Base-by-base conservation (phyloP, 2,888 invertebrate species). In the Anorthoa munda region DNA sequence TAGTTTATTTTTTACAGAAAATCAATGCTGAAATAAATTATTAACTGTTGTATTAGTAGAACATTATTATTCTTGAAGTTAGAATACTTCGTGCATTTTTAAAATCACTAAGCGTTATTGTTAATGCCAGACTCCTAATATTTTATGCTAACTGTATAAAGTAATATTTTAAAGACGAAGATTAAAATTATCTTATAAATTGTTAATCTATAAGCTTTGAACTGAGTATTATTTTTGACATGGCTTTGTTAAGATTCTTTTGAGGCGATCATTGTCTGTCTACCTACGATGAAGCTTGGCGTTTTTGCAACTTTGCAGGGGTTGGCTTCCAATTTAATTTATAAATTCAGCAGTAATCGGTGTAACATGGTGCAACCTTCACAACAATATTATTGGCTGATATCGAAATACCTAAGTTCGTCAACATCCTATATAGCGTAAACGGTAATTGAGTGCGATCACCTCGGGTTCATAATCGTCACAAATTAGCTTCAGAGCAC, bases 81-180 rank as follows among this genome's bases (percentile, higher is more conserved):
- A 4, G 4, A 26, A 18, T 23, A 56, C 4, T n/a, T 58, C 15
- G 17, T 39, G 12, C 11, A 67, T 71, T 69, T 64, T 69, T 71
- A 39, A 56, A 67, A 68, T 68, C 9, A 48, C 48, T 66, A 15
- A 23, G 31, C 23, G 2, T 39, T 4, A 50, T 48, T 67, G 9
- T 46, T 9, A 15, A 17, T 7, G 3, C n/a, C 5, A 46, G 46
- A n/a, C 12, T 23, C 67, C 11, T 69, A 65, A 71, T 71, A 48
- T 56, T 68, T 48, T 56, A 56, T 56, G 48, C 56, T 71, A 18
- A 48, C 26, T 46, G 55, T 7, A 21, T n/a, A 12, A 1, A 45
- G 39, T 51, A 51, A 50, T 39, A 23, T 23, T 56, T 23, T 9
- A 64, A 68, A 50, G 21, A 39, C 39, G 2, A n/a, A 51, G 66